These are phyloP conservation scores for Drosophila ercepeae DNA, from an alignment of 1,140 invertebrate genomes.

Conservation along the genomic window DNA sequence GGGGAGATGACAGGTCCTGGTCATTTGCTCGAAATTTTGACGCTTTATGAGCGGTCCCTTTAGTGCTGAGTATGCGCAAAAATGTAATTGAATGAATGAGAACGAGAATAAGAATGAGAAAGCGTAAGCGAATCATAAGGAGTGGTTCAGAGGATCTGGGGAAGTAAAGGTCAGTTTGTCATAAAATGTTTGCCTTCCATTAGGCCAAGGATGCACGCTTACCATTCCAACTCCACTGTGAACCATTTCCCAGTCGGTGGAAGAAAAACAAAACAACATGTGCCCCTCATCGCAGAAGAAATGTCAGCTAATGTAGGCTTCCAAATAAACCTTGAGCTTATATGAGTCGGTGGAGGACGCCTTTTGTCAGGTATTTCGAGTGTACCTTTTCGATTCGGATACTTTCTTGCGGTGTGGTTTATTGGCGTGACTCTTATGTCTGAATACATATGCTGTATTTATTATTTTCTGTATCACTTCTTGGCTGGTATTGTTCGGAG, in stretches of 20 bases:
- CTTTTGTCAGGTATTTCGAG: slow-evolving; percentile 7
- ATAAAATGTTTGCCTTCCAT: slow-evolving; percentile 82
- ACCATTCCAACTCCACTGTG: neutral
- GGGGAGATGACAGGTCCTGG: slow-evolving; percentile 28
- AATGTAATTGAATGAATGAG: slow-evolving; percentile 79
- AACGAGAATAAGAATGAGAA: slow-evolving; percentile 26
- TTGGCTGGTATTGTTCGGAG: slow-evolving; percentile 60
- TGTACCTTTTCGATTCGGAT: slow-evolving; percentile 3
- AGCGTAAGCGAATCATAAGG: slow-evolving; percentile 9
- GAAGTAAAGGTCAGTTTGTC: slow-evolving; percentile 43
- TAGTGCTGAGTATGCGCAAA: slow-evolving; percentile 81
- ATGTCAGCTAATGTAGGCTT: slow-evolving; percentile 51
- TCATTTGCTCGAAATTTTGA: slow-evolving; percentile 79
- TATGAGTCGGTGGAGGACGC: slow-evolving; percentile 17
- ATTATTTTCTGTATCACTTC: slow-evolving; percentile 3
- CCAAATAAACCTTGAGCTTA: slow-evolving; percentile 41
- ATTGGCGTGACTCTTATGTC: slow-evolving; percentile 64
- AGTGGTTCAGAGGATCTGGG: neutral
- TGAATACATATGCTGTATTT: slow-evolving; percentile 13
- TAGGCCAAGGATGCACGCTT: slow-evolving; percentile 47
- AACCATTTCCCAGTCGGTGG: slow-evolving; percentile 10
- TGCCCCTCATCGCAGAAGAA: neutral
- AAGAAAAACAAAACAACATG: neutral
- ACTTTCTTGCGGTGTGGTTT: slow-evolving; percentile 13
- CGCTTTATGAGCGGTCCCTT: slow-evolving; percentile 80